Evolutionary conservation across 2,888 invertebrate genomes (phyloP).

Genomic region (Lomographa bimaculata): DNA sequence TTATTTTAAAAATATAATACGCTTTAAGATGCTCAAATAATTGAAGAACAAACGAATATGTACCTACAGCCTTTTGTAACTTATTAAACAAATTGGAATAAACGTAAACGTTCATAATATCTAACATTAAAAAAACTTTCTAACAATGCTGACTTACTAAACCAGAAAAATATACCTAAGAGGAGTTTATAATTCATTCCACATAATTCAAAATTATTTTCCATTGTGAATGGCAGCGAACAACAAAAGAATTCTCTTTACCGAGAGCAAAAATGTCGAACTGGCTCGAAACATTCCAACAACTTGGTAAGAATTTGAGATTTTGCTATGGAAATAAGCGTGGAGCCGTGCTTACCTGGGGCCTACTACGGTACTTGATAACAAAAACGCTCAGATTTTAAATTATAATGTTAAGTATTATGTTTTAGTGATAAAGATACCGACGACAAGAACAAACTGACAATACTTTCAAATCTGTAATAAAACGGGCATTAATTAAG

Average conservation of each 20-base stretch:
- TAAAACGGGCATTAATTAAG: no score
- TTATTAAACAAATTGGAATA: conserved; percentile 5
- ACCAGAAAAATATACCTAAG: conserved; percentile 13
- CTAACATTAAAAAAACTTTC: conserved; percentile 11
- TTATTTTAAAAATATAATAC: no score
- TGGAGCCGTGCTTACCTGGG: conserved; percentile 25
- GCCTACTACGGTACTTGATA: conserved; percentile 12
- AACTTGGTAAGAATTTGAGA: conserved; percentile 58
- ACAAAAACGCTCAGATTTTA: conserved; percentile 12
- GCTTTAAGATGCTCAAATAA: no score
- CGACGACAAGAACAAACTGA: conserved; percentile 1
- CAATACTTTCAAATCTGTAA: no score
- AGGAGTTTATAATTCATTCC: conserved; percentile 28
- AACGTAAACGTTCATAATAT: conserved; percentile 9
- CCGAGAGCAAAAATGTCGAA: conserved; percentile 54
- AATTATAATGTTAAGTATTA: conserved; percentile 9
- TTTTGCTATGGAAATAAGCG: conserved; percentile 54
- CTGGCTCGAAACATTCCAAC: conserved; percentile 54
- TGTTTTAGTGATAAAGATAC: conserved; percentile 1
- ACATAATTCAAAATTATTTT: conserved; percentile 41
- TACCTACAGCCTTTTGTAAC: no score
- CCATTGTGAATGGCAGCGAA: conserved; percentile 46
- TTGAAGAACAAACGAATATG: no score
- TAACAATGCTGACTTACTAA: conserved; percentile 13
- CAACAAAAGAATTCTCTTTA: conserved; percentile 55